These are phyloP conservation scores for Trichopria drosophilae DNA, from an alignment of 2,888 invertebrate species.

Conservation along the genomic window DNA sequence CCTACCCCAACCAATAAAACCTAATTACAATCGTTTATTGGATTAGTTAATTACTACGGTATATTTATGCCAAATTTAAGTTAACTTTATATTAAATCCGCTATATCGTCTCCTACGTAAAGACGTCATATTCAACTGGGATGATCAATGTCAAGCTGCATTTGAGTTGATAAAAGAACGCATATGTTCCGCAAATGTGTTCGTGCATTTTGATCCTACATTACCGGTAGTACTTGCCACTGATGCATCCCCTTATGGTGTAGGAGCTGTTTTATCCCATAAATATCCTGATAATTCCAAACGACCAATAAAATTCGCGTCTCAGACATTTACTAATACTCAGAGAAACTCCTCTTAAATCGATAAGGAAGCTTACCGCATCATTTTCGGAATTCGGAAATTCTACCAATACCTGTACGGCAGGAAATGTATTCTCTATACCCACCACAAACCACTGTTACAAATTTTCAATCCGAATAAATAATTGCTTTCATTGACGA, in stretches of 20 bases:
- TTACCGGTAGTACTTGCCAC: constrained; percentile 17
- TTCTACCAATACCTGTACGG: constrained; percentile 49
- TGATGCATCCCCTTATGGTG: constrained; percentile 34
- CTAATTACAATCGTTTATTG: no score
- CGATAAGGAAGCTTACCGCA: constrained; percentile 46
- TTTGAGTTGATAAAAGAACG: constrained; percentile 29
- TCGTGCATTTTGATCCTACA: constrained; percentile 23
- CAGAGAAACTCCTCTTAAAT: constrained; percentile 47
- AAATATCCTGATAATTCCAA: constrained; percentile 38
- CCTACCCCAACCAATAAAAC: no score
- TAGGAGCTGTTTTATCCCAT: constrained; percentile 41
- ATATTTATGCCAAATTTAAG: no score
- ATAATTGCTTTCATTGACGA: constrained; percentile 27
- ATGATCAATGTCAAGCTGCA: constrained; percentile 39
- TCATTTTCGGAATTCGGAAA: constrained; percentile 44
- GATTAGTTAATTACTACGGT: no score
- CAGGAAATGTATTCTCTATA: constrained; percentile 39
- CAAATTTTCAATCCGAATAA: constrained; percentile 8
- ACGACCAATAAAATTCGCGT: constrained; percentile 42
- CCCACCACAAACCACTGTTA: constrained; percentile 44
- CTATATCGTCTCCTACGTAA: constrained; percentile 38
- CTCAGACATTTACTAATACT: constrained; percentile 39
- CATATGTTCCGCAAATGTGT: background rate
- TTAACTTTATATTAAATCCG: no score
- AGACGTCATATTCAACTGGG: constrained; percentile 34